Evolutionary conservation across 2,797 vertebrate genomes (phyloP), one percentile per base, ranked within the genome.

Genomic region (Semotilus atromaculatus): DNA sequence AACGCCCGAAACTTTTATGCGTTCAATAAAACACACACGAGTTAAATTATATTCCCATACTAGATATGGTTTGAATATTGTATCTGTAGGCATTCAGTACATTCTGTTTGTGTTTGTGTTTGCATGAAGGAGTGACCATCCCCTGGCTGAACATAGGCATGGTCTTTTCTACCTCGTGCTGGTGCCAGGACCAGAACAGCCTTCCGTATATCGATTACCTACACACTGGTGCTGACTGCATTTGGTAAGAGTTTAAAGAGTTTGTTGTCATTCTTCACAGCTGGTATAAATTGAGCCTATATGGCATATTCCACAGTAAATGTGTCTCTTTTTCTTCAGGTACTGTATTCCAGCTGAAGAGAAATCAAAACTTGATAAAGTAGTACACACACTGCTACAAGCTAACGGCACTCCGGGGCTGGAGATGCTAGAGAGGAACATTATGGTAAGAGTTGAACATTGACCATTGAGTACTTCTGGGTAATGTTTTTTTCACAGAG

Each of bases 141-240:
- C 98, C 98, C 95, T 99, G 98, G 98, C 97, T 99, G 91, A 99
- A 99, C 91, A 98, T 99, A 92, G 98, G 98, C 96, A 99, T 99
- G 98, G 97, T 99, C 95, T 99, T 99, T 97, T 99, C 98, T 99
- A 99, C 98, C 98, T 99, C 98, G 98, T 99, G 98, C 97, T 99
- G 98, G 98, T 99, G 98, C 96, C 97, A 96, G 95, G 98, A 99
- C 97, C 98, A 99, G 97, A 99, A 99, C 93, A 97, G 98, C 98
- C 98, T 99, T 98, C 98, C 98, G 92, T 99, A 97, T 93, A 98
- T 99, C 90, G 98, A 99, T 99, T 99, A 99, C 96, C 97, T 99
- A 98, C 98, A 99, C 97, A 99, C 98, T 97, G 98, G 98, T 98
- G 98, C 98, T 98, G 98, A 99, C 94, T 99, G 98, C 96, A 98